Evolutionary conservation across 2,888 invertebrate genomes (phyloP).

Genomic region (Cacoxenus indagator): DNA sequence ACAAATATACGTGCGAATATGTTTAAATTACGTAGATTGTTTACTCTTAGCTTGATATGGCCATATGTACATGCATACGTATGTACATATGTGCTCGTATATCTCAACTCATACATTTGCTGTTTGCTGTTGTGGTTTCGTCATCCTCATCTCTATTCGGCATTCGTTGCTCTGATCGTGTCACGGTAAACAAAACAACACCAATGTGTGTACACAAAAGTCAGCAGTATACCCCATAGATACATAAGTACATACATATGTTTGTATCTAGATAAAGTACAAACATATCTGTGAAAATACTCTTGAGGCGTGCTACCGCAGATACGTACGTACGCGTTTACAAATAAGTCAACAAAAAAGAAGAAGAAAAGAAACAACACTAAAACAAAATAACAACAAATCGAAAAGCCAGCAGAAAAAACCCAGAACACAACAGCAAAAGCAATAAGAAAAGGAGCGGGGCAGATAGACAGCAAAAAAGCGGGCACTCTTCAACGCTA

Average conservation of each 20-base stretch:
- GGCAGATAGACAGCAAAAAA: too few relatives aligned
- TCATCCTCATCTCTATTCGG: conserved; percentile 9
- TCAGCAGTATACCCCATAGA: conserved; percentile 24
- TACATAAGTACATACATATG: neutral
- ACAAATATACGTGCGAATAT: conserved; percentile 14
- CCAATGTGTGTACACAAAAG: too few relatives aligned
- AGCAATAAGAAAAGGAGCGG: neutral
- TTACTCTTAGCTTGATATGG: conserved; percentile 34
- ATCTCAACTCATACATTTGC: neutral
- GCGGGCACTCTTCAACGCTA: too few relatives aligned
- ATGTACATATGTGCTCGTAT: neutral
- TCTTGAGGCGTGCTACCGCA: conserved; percentile 60
- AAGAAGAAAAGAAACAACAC: neutral
- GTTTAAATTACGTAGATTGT: conserved; percentile 34
- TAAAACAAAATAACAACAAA: conserved; percentile 1
- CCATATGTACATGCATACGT: neutral
- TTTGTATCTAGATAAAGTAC: conserved; percentile 30
- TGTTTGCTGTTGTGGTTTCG: neutral
- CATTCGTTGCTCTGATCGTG: conserved; percentile 26
- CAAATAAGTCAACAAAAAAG: conserved; percentile 5
- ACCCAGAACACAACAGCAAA: conserved; percentile 8
- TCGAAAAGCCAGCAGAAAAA: neutral
- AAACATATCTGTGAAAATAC: conserved; percentile 51
- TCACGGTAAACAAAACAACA: conserved; percentile 43
- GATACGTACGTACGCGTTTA: conserved; percentile 38